phyloP scores from a whole-genome alignment of 1,140 invertebrate genomes.

The Antheraea mylitta region DNA sequence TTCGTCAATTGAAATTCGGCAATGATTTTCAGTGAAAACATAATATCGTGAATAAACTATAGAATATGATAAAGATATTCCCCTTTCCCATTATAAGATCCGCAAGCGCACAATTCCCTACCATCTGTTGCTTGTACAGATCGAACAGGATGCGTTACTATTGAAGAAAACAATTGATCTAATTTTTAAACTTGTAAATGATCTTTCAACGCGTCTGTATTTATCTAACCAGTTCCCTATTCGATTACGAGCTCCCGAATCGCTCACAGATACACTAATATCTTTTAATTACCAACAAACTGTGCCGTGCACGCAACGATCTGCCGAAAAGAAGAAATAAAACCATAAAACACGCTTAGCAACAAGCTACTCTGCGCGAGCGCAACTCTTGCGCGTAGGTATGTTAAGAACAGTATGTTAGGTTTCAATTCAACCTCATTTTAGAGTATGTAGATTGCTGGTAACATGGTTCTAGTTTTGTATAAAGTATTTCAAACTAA shows the following conservation, averaged over 20 bases:
- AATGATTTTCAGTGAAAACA: no score
- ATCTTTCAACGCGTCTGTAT: conserved; percentile 1
- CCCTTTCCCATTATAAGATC: no score
- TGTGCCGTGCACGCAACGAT: background rate
- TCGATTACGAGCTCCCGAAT: background rate
- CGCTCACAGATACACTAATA: conserved; percentile 4
- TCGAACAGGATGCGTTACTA: background rate
- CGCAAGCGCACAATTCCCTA: background rate
- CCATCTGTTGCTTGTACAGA: background rate
- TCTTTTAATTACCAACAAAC: conserved; percentile 13
- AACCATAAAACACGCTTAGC: conserved; percentile 13
- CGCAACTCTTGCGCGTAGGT: background rate
- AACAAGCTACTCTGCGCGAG: conserved; percentile 10
- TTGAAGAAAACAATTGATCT: background rate
- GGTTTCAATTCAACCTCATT: background rate
- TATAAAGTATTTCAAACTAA: no score
- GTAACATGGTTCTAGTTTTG: no score
- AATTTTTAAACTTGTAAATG: background rate
- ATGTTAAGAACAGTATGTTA: background rate
- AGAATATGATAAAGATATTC: no score
- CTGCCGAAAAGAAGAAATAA: conserved; percentile 15
- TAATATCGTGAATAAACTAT: no score
- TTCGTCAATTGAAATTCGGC: no score
- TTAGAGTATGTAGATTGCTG: no score
- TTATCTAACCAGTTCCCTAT: background rate